phyloP scores from a whole-genome alignment of 1,140 invertebrate species.

The Dryas iulia region DNA sequence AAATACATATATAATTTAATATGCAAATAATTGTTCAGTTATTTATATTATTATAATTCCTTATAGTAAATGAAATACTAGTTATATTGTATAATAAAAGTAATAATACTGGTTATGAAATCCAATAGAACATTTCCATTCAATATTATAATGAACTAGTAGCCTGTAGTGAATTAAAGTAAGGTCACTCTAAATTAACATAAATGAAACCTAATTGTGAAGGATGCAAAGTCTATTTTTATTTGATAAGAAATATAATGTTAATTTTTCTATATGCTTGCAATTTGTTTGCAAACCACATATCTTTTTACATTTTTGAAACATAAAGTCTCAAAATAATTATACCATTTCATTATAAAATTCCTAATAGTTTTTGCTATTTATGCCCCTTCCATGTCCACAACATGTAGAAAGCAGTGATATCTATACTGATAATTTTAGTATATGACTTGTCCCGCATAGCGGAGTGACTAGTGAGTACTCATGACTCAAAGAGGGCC shows the following conservation, averaged over 20 bases:
- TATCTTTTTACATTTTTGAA: neutral
- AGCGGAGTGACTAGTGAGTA: too few relatives aligned
- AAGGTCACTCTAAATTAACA: neutral
- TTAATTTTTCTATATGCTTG: neutral
- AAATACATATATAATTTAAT: too few relatives aligned
- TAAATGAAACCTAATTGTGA: neutral
- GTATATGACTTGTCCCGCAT: too few relatives aligned
- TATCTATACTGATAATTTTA: too few relatives aligned
- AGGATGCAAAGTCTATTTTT: constrained; percentile 1
- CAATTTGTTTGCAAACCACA: neutral
- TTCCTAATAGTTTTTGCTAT: neutral
- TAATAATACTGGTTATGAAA: neutral
- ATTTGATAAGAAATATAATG: neutral
- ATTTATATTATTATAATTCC: too few relatives aligned
- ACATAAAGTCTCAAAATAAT: neutral
- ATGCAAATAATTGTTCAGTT: too few relatives aligned
- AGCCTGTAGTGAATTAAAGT: neutral
- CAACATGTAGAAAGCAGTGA: neutral
- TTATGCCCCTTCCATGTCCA: neutral
- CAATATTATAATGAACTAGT: neutral
- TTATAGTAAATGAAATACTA: too few relatives aligned
- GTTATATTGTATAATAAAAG: neutral
- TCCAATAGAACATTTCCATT: neutral
- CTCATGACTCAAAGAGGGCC: too few relatives aligned
- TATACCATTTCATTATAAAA: neutral